A percentile compares a stretch with the other conserved stretches of the same genome.
These are phyloP conservation scores for Lepidurus apus DNA, from an alignment of 1,140 invertebrate species.

Conservation along the genomic window DNA sequence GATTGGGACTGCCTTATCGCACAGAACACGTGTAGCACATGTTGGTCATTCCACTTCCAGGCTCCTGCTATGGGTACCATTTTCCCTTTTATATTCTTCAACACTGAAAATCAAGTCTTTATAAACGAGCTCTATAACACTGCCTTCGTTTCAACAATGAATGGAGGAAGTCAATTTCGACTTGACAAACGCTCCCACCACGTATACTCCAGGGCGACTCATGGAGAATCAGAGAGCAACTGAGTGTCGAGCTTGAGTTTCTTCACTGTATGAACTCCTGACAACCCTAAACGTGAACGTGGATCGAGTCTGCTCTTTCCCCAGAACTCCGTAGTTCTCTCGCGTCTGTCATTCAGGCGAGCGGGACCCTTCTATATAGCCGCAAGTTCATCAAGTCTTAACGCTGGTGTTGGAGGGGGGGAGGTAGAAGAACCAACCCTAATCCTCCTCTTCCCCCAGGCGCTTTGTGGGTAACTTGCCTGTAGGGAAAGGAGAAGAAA, in stretches of 20 bases:
- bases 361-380: background rate
- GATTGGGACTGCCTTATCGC: background rate
- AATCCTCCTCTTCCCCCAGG: background rate
- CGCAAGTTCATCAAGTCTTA: background rate
- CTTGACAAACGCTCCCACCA: too few relatives aligned
- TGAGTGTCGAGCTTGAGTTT: background rate
- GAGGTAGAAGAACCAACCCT: too few relatives aligned
- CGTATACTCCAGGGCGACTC: too few relatives aligned
- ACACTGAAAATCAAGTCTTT: too few relatives aligned
- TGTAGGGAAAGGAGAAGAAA: background rate
- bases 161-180: too few relatives aligned
- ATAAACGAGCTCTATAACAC: too few relatives aligned
- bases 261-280: background rate
- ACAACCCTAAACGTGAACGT: background rate
- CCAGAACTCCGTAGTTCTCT: constrained; percentile 6
- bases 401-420: background rate
- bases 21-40: background rate
- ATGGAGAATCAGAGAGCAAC: background rate
- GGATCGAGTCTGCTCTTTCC: background rate
- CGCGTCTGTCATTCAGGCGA: constrained; percentile 8
- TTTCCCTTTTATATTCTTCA: background rate
- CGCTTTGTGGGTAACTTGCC: constrained; percentile 7
- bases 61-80: background rate
- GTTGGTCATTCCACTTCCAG: background rate
- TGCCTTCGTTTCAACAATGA: too few relatives aligned